phyloP scores from a whole-genome alignment of 2,888 invertebrate genomes.

The Cephus pulcher region DNA sequence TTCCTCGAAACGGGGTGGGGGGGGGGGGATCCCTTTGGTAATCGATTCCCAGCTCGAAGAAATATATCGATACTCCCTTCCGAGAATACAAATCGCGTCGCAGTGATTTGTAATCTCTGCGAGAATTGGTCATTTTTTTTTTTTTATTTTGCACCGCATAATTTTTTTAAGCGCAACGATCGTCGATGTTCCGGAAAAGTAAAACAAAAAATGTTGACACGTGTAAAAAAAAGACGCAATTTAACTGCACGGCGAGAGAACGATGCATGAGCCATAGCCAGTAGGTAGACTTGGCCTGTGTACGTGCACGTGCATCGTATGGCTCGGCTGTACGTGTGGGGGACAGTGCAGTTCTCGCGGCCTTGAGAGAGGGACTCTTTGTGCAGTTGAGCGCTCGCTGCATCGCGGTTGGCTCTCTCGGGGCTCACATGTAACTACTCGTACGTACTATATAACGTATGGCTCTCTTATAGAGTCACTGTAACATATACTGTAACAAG shows the following conservation, averaged over 20 bases:
- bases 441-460: neutral
- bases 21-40: neutral
- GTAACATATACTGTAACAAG: slow-evolving; percentile 46
- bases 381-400: slow-evolving; percentile 57
- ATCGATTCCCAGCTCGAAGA: neutral
- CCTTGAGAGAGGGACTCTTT: slow-evolving; percentile 65
- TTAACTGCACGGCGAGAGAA: slow-evolving; percentile 24
- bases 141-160: neutral
- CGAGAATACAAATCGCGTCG: neutral
- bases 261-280: neutral
- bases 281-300: neutral
- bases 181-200: neutral
- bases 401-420: slow-evolving; percentile 28
- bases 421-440: slow-evolving; percentile 16
- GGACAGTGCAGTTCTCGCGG: slow-evolving; percentile 45
- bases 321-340: neutral
- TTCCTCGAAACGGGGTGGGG: neutral
- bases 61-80: neutral
- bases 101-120: neutral
- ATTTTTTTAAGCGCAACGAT: neutral
- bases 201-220: neutral
- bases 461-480: slow-evolving; percentile 19
- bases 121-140: neutral
- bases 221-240: slow-evolving; percentile 35
- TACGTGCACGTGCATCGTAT: neutral